Base-by-base conservation (phyloP, 35 echinoderm and acorn worm species). In the Apostichopus californicus region DNA sequence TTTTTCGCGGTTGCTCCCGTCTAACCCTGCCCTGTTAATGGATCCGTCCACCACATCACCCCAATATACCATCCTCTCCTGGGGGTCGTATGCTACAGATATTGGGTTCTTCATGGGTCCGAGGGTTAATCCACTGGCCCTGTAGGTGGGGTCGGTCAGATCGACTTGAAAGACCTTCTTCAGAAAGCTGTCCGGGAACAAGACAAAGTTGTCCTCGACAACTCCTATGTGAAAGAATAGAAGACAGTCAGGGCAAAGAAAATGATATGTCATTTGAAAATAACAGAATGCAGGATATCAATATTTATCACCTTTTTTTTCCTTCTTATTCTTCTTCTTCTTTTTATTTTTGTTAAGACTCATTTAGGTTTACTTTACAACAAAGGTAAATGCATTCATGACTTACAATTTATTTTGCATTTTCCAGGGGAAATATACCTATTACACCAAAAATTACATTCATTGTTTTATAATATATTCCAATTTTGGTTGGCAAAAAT, bases 41-140 rank as follows among this genome's bases (percentile, higher is more conserved):
- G 82, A 86, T 4, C 93, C 61, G 6, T 73, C 77, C 5, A 68
- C 66, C 3, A 94, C 89, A 84, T 99, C 97, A 34, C 88, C 93
- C 97, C 97, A 99, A 71, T 99, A 99, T 2, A 99, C 95, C 58
- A 53, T 93, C 57, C 78, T 92, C 46, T 94, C 93, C 7, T 91
- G 75, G 4, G 93, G 93, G 54, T 99, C 97, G 59, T 91, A 99
- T 24, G 57, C 78, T 13, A 99, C 88, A 17, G 55, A 92, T 77
- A 96, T 82, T 5, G 97, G 97, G 24, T 91, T 94, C 2, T 13
- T 18, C 11, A 93, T 82, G 15, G 15, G 54, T 60, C 73, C 82
- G 14, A 96, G 71, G 10, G 91, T 78, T 9, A 99, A 23, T 1
- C 91, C 97, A 80, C 87, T 77, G 11, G 84, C 91, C 13, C 46